phyloP scores from a whole-genome alignment of 2,797 vertebrate genomes.

The Notamacropus eugenii region DNA sequence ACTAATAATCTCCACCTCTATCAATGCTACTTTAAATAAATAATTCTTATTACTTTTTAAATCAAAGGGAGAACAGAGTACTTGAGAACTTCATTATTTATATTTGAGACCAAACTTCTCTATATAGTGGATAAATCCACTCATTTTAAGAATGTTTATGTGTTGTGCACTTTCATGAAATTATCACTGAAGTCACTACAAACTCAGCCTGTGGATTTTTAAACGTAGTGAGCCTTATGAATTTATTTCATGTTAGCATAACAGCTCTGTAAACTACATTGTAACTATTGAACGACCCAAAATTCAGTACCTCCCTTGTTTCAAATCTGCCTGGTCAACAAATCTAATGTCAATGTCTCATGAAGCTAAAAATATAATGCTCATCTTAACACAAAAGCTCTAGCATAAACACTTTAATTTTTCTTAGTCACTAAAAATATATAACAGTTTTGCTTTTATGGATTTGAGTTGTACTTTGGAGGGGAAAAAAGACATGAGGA shows the following conservation, averaged over 20 bases:
- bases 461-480: conserved; percentile 26
- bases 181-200: conserved; percentile 57
- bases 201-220: conserved; percentile 15
- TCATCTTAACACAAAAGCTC: conserved; percentile 23
- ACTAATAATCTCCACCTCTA: conserved; percentile 5
- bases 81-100: conserved; percentile 45
- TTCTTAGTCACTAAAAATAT: conserved; percentile 8
- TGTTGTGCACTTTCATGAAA: conserved; percentile 40
- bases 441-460: conserved; percentile 31
- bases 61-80: conserved; percentile 55
- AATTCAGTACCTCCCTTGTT: background rate
- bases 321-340: conserved; percentile 1
- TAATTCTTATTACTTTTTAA: conserved; percentile 68
- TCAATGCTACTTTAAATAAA: conserved; percentile 65
- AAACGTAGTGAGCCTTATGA: conserved; percentile 10
- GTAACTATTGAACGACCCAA: background rate
- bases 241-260: background rate
- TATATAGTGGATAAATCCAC: conserved; percentile 48
- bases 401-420: conserved; percentile 22
- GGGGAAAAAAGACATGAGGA: background rate
- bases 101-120: conserved; percentile 43
- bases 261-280: background rate
- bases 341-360: background rate
- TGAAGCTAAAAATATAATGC: background rate
- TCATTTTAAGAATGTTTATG: conserved; percentile 35